Evolutionary conservation across 2,888 invertebrate species (phyloP).

Genomic region (Tachina fera): DNA sequence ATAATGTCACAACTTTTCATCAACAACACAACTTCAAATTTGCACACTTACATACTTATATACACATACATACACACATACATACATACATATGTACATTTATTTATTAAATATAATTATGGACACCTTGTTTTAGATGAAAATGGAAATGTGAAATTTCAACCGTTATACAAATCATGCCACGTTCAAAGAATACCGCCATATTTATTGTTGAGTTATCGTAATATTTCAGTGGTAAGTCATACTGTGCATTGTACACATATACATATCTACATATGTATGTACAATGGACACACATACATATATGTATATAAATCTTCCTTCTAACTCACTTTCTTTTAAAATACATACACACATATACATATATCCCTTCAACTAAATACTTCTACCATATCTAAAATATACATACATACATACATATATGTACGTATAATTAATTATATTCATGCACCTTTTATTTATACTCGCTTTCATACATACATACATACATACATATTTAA

Average conservation of each 20-base stretch:
- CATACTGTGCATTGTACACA: background rate
- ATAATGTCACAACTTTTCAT: background rate
- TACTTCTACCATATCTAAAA: slow-evolving; percentile 35
- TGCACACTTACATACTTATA: background rate
- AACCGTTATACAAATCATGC: slow-evolving; percentile 90
- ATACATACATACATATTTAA: background rate
- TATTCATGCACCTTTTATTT: slow-evolving; percentile 30
- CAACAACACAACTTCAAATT: background rate
- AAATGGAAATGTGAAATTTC: slow-evolving; percentile 85
- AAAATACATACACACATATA: slow-evolving; percentile 10
- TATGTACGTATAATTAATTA: no score
- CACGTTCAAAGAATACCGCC: slow-evolving; percentile 88
- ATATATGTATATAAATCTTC: background rate
- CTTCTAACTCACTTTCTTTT: slow-evolving; percentile 2
- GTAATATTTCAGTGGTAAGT: slow-evolving; percentile 90
- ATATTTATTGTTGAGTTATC: slow-evolving; percentile 88
- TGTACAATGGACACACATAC: background rate
- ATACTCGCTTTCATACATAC: slow-evolving; percentile 1
- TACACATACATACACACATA: background rate
- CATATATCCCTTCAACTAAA: no score
- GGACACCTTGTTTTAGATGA: slow-evolving; percentile 84
- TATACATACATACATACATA: background rate
- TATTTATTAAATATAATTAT: slow-evolving; percentile 27
- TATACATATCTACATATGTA: background rate
- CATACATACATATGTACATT: background rate